Evolutionary conservation across 2,888 invertebrate species (phyloP), one percentile per base, ranked within the genome.

Genomic region (Tyria jacobaeae): DNA sequence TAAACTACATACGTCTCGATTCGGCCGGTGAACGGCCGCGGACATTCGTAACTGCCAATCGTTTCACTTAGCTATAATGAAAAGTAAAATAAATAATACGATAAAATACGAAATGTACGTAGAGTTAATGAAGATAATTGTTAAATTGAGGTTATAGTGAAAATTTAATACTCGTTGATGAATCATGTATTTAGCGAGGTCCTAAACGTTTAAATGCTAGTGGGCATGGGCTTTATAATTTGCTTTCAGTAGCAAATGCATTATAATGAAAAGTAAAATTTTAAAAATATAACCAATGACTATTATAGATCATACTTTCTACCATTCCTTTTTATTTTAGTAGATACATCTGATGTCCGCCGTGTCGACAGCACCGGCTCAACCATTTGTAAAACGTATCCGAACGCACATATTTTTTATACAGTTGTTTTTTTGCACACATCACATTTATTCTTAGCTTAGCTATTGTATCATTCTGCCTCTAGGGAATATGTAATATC

Each of bases 131-230:
- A 82, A 71, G 80, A 82, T 86, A 86, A 89, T 91, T 91, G 90
- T 92, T 92, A 88, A 90, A 90, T 82, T 87, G 89, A 89, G 80
- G 85, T 88, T 90, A 89, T 92, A 92, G 90, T 87, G 78, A 90
- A 91, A 92, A 91, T 91, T 92, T 92, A 92, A 92, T 89, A 90
- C 84, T 89, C 91, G 91, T 92, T 92, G 81, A 88, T 82, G 83
- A 85, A 88, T 87, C 86, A 78, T 86, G 80, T 88, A 84, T 83
- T 81, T 86, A 86, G 82, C 82, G 81, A 80, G 79, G 71, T 78
- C 75, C 66, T 74, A 73, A 70, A 71, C 80, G 81, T 81, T 71
- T 79, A 82, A 75, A 77, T 52, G 70, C 71, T 71, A 70, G 63
- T 56, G 60, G 63, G 72, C 71, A 71, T 64, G 57, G 57, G 71